Evolutionary conservation across 2,888 invertebrate genomes (phyloP).

Genomic region (Octodonta nipae): DNA sequence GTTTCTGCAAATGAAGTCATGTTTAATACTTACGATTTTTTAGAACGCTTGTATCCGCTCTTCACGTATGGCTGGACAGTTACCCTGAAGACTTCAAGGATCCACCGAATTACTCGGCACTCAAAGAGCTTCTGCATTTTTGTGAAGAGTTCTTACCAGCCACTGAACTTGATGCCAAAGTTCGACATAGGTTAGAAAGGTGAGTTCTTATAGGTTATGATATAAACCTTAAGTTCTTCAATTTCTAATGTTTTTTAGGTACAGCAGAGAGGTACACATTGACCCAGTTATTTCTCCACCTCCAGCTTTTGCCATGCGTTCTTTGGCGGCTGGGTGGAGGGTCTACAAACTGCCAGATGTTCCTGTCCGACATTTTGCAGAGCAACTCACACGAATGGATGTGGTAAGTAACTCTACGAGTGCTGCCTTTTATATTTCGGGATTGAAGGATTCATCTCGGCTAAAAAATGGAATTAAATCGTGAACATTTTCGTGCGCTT

Average conservation of each 20-base stretch:
- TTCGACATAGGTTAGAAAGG: constrained; percentile 58
- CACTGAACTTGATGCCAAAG: constrained; percentile 71
- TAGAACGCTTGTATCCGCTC: constrained; percentile 74
- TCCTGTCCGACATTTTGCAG: constrained; percentile 84
- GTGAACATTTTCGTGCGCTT: no score
- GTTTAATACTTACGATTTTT: no score
- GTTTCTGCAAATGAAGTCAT: no score
- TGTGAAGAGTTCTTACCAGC: constrained; percentile 69
- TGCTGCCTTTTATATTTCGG: no score
- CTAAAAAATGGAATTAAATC: no score
- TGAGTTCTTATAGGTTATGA: constrained; percentile 1
- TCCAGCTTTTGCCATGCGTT: constrained; percentile 36
- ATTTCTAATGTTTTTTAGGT: constrained; percentile 22
- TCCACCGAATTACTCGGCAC: constrained; percentile 62
- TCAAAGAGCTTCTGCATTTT: constrained; percentile 74
- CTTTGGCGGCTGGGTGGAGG: constrained; percentile 29
- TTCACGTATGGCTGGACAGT: constrained; percentile 95
- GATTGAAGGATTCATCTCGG: no score
- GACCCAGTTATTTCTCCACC: constrained; percentile 34
- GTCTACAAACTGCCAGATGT: constrained; percentile 71
- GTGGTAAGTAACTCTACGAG: constrained; percentile 51
- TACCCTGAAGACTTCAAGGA: constrained; percentile 91
- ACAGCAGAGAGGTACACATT: constrained; percentile 48
- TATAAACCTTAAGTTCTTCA: neutral
- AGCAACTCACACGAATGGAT: constrained; percentile 95